Evolutionary conservation across 1,140 invertebrate genomes (phyloP).

Genomic region (Drosophila pruinosa): DNA sequence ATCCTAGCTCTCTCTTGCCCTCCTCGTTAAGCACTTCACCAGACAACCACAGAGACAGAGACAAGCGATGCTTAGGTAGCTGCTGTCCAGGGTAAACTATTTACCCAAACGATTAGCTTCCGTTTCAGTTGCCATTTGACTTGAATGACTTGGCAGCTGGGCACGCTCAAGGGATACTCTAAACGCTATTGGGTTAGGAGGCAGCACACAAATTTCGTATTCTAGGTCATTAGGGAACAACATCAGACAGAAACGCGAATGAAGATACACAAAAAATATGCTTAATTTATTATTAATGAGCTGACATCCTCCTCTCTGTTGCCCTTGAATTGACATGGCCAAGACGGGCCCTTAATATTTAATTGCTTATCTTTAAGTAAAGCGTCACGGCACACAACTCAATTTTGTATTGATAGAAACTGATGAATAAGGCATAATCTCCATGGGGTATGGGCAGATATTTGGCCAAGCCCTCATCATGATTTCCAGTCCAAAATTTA

Average conservation of each 20-base stretch:
- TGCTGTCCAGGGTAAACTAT: conserved; percentile 43
- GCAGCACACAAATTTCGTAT: conserved; percentile 13
- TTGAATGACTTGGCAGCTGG: conserved; percentile 50
- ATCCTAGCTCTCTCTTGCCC: conserved; percentile 21
- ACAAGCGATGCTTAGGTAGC: background rate
- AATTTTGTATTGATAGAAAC: background rate
- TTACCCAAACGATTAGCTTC: conserved; percentile 75
- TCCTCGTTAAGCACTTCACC: conserved; percentile 47
- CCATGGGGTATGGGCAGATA: conserved; percentile 23
- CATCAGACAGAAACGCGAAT: conserved; percentile 21
- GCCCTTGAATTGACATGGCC: background rate
- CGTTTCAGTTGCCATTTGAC: conserved; percentile 58
- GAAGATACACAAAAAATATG: conserved; percentile 42
- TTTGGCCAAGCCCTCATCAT: background rate
- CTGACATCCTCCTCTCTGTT: background rate
- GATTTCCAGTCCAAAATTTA: conserved; percentile 28
- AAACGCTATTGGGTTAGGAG: conserved; percentile 22
- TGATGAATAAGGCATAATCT: conserved; percentile 28
- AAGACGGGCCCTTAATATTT: background rate
- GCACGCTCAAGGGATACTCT: conserved; percentile 52
- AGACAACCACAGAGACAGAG: conserved; percentile 17
- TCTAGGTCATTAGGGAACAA: conserved; percentile 63
- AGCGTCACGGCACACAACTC: background rate
- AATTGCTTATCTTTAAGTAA: background rate
- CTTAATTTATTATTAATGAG: conserved; percentile 73